Conservation (phyloP, 2,888 invertebrate species). For the Sicus ferrugineus region DNA sequence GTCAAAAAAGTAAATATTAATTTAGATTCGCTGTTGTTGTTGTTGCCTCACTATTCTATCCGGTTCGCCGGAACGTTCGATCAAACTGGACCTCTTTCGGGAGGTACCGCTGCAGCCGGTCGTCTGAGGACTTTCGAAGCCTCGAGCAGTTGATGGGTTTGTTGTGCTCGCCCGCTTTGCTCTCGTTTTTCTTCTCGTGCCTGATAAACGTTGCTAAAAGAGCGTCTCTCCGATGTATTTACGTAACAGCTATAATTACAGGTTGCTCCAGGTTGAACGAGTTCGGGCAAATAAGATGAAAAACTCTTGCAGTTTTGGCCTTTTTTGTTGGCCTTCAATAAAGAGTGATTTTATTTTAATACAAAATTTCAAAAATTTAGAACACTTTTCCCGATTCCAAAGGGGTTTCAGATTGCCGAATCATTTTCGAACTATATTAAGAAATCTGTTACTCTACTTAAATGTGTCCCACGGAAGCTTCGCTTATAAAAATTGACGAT, state of each 20-base stretch:
- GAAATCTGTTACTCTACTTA: neutral
- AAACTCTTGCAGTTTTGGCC: neutral
- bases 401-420: neutral
- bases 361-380: neutral
- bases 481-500: neutral
- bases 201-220: slow-evolving; percentile 32
- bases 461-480: neutral
- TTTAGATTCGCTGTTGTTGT: slow-evolving; percentile 55
- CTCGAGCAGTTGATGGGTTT: neutral
- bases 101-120: too few relatives aligned
- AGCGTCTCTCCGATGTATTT: slow-evolving; percentile 31
- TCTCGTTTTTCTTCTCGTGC: neutral
- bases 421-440: neutral
- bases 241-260: slow-evolving; percentile 30
- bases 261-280: neutral
- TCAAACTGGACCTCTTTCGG: too few relatives aligned
- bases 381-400: too few relatives aligned
- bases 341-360: neutral
- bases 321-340: neutral
- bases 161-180: neutral
- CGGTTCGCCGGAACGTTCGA: neutral
- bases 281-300: neutral
- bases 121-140: neutral
- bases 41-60: neutral
- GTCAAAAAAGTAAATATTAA: slow-evolving; percentile 64